These are phyloP conservation scores for Xyliphius kryptos DNA, from an alignment of 2,113 vertebrate species.

Conservation along the genomic window DNA sequence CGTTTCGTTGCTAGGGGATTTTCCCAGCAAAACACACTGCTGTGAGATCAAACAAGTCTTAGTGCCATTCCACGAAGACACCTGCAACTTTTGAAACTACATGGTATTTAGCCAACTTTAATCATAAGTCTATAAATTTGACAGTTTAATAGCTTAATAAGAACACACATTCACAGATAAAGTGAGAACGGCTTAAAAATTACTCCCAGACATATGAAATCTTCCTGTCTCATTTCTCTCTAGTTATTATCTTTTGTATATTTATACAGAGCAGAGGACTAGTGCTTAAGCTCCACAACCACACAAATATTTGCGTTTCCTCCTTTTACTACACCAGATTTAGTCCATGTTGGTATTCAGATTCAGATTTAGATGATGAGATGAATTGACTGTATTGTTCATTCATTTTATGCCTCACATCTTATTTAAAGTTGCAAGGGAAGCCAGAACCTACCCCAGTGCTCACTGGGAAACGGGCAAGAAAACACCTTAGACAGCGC, in stretches of 20 bases:
- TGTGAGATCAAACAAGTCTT: constrained; percentile 37
- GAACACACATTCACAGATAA: background rate
- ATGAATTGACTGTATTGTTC: background rate
- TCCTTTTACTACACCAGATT: background rate
- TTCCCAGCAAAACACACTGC: constrained; percentile 40
- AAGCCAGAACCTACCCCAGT: no score
- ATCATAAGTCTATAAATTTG: constrained; percentile 23
- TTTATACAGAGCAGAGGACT: background rate
- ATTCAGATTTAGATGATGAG: background rate
- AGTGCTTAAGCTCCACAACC: background rate
- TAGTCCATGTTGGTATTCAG: background rate
- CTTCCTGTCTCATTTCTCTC: background rate
- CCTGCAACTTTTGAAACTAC: constrained; percentile 33
- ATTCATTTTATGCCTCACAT: no score
- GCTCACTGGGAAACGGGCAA: no score
- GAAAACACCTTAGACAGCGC: no score
- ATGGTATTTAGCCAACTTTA: constrained; percentile 25
- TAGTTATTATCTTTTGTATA: background rate
- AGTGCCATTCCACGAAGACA: constrained; percentile 31
- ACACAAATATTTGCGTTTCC: background rate
- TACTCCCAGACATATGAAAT: background rate
- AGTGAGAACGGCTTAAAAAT: background rate
- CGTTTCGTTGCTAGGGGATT: constrained; percentile 41
- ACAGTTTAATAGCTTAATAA: constrained; percentile 34
- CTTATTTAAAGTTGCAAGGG: no score